Evolutionary conservation across 2,888 invertebrate genomes (phyloP).

Genomic region (Drosophila longiperda): DNA sequence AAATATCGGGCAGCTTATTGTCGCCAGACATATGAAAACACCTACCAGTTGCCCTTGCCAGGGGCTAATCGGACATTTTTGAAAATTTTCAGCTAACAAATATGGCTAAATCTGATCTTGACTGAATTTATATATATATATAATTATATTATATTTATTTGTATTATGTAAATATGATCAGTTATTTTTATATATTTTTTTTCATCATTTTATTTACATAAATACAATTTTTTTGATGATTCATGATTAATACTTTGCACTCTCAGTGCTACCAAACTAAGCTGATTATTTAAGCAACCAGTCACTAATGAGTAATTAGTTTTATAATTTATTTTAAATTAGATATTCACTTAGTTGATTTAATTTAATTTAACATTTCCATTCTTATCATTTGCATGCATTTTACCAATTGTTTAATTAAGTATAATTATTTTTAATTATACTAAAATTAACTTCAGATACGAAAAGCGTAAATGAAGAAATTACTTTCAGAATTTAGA

Average conservation of each 20-base stretch:
- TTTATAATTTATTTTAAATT: background rate
- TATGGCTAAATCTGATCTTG: background rate
- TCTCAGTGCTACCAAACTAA: background rate
- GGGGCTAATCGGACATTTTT: background rate
- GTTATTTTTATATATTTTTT: background rate
- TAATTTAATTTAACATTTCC: background rate
- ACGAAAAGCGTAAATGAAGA: background rate
- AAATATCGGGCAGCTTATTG: background rate
- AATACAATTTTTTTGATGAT: background rate
- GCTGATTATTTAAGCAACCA: background rate
- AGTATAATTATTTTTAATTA: background rate
- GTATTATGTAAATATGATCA: background rate
- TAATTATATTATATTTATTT: background rate
- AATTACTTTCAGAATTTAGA: no score
- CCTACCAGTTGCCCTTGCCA: background rate
- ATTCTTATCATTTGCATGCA: background rate
- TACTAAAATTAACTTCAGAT: background rate
- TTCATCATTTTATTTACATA: background rate
- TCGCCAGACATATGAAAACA: background rate
- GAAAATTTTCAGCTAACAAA: background rate
- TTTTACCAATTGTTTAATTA: background rate
- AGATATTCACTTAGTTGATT: background rate
- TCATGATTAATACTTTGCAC: background rate
- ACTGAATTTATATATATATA: background rate
- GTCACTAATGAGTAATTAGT: background rate